phyloP scores from a whole-genome alignment of 2,113 vertebrate species.

The Paratilapia polleni region DNA sequence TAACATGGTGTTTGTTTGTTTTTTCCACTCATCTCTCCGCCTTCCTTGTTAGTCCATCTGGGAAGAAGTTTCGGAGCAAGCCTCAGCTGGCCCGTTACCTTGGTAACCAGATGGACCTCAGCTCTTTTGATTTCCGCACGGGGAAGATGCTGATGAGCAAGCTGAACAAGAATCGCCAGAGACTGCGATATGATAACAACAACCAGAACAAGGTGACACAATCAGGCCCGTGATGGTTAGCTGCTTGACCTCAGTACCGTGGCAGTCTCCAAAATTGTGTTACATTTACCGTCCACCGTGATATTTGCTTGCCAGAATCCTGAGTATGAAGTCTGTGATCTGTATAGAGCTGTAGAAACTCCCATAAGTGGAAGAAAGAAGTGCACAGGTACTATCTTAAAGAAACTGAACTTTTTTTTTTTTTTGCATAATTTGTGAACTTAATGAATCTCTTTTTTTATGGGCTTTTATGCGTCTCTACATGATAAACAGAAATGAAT shows the following conservation, averaged over 20 bases:
- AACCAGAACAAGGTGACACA: conserved; percentile 91
- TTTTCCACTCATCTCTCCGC: conserved; percentile 14
- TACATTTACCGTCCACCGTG: neutral
- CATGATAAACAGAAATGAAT: neutral
- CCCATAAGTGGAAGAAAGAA: neutral
- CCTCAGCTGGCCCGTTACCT: conserved; percentile 97
- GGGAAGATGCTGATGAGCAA: conserved; percentile 98
- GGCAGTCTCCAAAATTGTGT: neutral
- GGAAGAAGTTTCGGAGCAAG: conserved; percentile 99
- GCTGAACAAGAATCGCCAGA: conserved; percentile 94
- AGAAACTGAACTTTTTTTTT: no score
- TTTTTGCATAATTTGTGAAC: neutral
- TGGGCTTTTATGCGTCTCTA: neutral
- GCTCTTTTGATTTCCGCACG: conserved; percentile 96
- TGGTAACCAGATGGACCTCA: conserved; percentile 97
- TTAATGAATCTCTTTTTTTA: conserved; percentile 5
- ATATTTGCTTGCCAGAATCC: neutral
- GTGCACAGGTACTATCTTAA: neutral
- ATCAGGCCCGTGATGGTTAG: neutral
- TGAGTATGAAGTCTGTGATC: neutral
- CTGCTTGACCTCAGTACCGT: neutral
- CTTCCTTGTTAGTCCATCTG: conserved; percentile 86
- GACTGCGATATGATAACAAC: conserved; percentile 94
- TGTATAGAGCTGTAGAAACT: no score
- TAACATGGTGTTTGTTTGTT: neutral